A percentile compares a stretch with the other conserved stretches of the same genome.
Evolutionary conservation across 1,140 invertebrate species (phyloP).

Genomic region (Drosophila biarmipes): DNA sequence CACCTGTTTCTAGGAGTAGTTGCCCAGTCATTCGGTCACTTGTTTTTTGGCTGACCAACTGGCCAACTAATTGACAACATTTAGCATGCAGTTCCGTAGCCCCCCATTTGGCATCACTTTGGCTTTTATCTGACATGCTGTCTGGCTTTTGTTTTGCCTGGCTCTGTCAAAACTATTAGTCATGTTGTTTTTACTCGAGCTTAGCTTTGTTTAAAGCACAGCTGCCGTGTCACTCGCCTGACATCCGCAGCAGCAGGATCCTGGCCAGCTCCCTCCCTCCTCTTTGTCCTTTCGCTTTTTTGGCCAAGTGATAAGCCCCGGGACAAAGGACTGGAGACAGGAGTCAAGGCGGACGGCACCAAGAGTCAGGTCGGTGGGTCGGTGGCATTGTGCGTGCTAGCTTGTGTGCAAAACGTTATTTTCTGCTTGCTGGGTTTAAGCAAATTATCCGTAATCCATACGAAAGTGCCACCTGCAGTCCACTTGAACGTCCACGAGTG

Average conservation of each 20-base stretch:
- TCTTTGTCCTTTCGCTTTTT: slow-evolving; percentile 44
- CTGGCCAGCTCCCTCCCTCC: slow-evolving; percentile 8
- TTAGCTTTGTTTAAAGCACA: slow-evolving; percentile 67
- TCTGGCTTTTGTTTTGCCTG: slow-evolving; percentile 75
- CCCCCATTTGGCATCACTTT: slow-evolving; percentile 56
- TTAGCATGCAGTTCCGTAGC: slow-evolving; percentile 44
- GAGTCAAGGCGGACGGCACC: slow-evolving; percentile 16
- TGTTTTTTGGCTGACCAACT: slow-evolving; percentile 54
- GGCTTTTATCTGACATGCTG: slow-evolving; percentile 75
- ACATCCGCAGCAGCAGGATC: slow-evolving; percentile 44
- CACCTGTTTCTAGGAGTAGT: slow-evolving; percentile 14
- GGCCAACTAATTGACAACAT: slow-evolving; percentile 70
- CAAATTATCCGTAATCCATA: slow-evolving; percentile 70
- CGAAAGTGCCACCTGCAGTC: slow-evolving; percentile 28
- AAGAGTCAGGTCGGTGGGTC: slow-evolving; percentile 7
- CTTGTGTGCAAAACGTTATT: slow-evolving; percentile 79
- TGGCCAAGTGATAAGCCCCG: slow-evolving; percentile 58
- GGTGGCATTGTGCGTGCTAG: slow-evolving; percentile 65
- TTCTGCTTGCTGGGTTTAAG: slow-evolving; percentile 77
- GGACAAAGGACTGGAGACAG: slow-evolving; percentile 20
- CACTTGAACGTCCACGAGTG: neutral
- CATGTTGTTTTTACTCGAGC: slow-evolving; percentile 55
- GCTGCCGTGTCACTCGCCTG: slow-evolving; percentile 59
- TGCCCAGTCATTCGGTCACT: slow-evolving; percentile 49
- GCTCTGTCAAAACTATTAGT: slow-evolving; percentile 71